Evolutionary conservation across 2,113 vertebrate genomes (phyloP).

Genomic region (Calyptomena viridis): DNA sequence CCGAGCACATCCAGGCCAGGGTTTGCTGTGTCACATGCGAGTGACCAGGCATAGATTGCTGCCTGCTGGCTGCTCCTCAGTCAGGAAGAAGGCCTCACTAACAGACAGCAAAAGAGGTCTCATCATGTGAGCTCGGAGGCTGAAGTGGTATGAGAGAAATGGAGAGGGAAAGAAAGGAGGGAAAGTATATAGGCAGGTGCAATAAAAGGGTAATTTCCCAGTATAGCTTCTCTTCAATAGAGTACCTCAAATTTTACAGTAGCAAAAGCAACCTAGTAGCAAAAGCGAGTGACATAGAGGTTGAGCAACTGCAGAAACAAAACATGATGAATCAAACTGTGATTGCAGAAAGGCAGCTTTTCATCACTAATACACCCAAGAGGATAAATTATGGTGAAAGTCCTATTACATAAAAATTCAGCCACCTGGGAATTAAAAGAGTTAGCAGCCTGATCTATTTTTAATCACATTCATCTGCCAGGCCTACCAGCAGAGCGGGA

Average conservation of each 20-base stretch:
- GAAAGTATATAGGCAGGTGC: neutral
- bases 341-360: slow-evolving; percentile 1
- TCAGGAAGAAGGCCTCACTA: neutral
- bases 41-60: neutral
- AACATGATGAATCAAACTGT: neutral
- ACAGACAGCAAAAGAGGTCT: neutral
- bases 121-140: neutral
- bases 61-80: neutral
- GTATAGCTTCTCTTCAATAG: neutral
- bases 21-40: fast-evolving
- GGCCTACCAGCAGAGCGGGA: neutral
- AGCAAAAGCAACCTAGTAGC: neutral
- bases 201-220: neutral
- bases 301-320: neutral
- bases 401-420: slow-evolving; percentile 20
- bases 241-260: neutral
- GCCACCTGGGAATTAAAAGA: slow-evolving; percentile 14
- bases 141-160: neutral
- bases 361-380: neutral
- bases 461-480: slow-evolving; percentile 30
- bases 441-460: slow-evolving; percentile 8
- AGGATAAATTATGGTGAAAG: slow-evolving; percentile 2
- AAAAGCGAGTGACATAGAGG: neutral
- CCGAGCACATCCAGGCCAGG: neutral
- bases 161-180: neutral